phyloP scores from a whole-genome alignment of 2,888 invertebrate genomes.

The Galeruca laticollis region DNA sequence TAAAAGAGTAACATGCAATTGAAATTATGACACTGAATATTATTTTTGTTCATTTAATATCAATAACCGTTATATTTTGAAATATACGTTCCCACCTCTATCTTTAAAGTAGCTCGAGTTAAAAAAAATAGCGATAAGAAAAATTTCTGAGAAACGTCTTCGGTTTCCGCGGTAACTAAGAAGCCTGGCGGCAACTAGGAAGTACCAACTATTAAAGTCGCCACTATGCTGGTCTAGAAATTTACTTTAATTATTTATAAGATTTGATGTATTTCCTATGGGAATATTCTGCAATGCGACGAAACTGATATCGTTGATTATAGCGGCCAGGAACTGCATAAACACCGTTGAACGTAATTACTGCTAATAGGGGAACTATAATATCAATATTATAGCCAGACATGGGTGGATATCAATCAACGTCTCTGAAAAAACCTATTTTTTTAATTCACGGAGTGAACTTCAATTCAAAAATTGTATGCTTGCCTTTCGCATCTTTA shows the following conservation, averaged over 20 bases:
- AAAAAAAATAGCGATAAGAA: not conserved
- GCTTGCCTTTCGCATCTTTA: no score
- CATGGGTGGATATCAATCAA: no score
- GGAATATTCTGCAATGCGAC: slow-evolving; percentile 2
- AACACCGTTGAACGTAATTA: not conserved
- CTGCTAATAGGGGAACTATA: not conserved
- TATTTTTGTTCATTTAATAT: no score
- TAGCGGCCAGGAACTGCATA: not conserved
- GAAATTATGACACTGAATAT: no score
- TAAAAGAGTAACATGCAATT: not conserved
- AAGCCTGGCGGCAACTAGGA: slow-evolving; percentile 10
- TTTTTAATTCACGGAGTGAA: no score
- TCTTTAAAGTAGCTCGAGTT: not conserved
- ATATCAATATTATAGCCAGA: no score
- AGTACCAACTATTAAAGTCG: slow-evolving; percentile 3
- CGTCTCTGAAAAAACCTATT: no score
- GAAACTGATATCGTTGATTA: not conserved
- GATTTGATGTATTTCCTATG: slow-evolving; percentile 6
- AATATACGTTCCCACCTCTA: not conserved
- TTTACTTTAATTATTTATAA: slow-evolving; percentile 16
- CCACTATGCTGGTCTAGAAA: slow-evolving; percentile 4
- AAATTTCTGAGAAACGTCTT: not conserved
- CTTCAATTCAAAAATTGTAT: no score
- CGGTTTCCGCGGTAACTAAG: not conserved
- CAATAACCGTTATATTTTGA: no score